Base-by-base conservation (phyloP, 2,113 vertebrate species). In the Ardeotis arabs region DNA sequence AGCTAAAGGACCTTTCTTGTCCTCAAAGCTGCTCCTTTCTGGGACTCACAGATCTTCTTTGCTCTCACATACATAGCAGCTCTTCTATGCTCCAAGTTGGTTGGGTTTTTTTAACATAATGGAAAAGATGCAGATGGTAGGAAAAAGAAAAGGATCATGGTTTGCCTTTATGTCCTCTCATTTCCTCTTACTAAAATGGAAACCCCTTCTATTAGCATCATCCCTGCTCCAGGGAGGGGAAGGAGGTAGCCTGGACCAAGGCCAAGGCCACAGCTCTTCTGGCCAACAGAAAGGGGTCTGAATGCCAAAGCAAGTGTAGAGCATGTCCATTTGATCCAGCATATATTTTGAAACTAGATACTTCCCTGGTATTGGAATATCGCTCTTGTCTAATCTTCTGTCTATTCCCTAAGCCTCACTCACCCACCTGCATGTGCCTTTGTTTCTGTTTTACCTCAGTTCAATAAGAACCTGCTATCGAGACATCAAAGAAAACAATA, bases 401-500 rank as follows among this genome's bases (percentile, higher is more conserved):
- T 24, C 60, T 64, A 4, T 67, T 95, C 41, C 35, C 8, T 85
- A 92, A 82, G 35, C 17, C 33, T 88, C n/a, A 83, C 29, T 63
- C 68, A 76, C 17, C 12, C 39, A 86, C 62, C 58, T 83, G 31
- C 31, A 41, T 50, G 31, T 53, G 53, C 25, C 22, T 93, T 90
- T 72, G 85, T 79, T 88, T 87, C 49, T 89, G 62, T 79, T 95
- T 84, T 92, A 23, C 64, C 39, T 29, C 45, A 58, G 85, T 84
- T 79, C 92, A 95, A 86, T 58, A 89, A 89, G 69, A 39, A 86
- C 21, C 35, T 90, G 53, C 66, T 82, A 85, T 31, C 1, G 0
- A 95, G 74, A 91, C 69, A 92, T 85, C 50, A 95, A 89, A 94
- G 68, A 89, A 95, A 96, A 96, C 86, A 93, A 89, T 55, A 95